phyloP scores from a whole-genome alignment of 2,888 invertebrate species.

The Nysson spinosus region DNA sequence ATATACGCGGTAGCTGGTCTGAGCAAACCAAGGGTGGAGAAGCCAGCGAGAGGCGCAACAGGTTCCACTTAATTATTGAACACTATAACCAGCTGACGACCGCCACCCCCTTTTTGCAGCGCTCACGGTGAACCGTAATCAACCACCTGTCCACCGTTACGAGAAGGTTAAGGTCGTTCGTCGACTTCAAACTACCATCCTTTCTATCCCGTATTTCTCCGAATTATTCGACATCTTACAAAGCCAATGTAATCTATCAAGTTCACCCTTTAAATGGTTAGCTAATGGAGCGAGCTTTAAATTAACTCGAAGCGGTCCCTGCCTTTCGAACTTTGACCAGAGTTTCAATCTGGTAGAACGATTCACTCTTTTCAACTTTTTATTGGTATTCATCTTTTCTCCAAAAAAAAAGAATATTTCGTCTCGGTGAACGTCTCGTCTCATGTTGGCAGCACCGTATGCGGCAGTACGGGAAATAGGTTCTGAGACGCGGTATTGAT shows the following conservation, averaged over 20 bases:
- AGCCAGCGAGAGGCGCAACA: slow-evolving; percentile 73
- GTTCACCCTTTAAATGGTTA: too few relatives aligned
- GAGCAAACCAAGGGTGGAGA: slow-evolving; percentile 56
- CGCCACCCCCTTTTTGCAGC: slow-evolving; percentile 57
- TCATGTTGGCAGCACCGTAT: slow-evolving; percentile 64
- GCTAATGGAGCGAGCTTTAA: too few relatives aligned
- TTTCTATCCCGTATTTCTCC: slow-evolving; percentile 4
- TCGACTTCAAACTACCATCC: slow-evolving; percentile 24
- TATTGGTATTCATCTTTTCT: too few relatives aligned
- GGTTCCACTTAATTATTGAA: slow-evolving; percentile 77
- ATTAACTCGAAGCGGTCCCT: too few relatives aligned
- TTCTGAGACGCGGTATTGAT: slow-evolving; percentile 72
- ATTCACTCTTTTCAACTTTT: too few relatives aligned
- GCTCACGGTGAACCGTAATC: slow-evolving; percentile 60
- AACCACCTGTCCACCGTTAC: slow-evolving; percentile 64
- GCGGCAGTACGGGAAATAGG: slow-evolving; percentile 69
- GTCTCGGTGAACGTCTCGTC: slow-evolving; percentile 57
- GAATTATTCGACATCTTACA: too few relatives aligned
- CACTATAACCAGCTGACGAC: slow-evolving; percentile 64
- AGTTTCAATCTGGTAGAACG: too few relatives aligned
- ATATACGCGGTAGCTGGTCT: slow-evolving; percentile 49
- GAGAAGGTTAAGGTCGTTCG: slow-evolving; percentile 54
- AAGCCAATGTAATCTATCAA: too few relatives aligned
- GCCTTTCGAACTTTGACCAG: too few relatives aligned
- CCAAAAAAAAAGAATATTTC: slow-evolving; percentile 48